phyloP scores from a whole-genome alignment of 2,888 invertebrate genomes.

The Hydraecia micacea region DNA sequence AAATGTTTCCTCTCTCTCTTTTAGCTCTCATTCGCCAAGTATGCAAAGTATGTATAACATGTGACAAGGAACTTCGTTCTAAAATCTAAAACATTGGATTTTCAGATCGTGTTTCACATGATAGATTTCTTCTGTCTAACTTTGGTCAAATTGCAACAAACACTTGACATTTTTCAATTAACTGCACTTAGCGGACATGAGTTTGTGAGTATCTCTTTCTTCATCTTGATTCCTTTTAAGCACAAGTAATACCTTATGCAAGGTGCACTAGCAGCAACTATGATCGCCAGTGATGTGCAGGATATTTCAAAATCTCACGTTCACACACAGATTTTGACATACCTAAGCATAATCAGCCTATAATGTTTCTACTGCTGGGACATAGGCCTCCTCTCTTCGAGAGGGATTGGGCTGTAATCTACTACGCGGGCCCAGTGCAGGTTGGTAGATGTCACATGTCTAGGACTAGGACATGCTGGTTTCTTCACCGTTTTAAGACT shows the following conservation, averaged over 20 bases:
- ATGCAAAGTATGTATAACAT: neutral
- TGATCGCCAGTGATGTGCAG: neutral
- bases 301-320: neutral
- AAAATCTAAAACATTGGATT: neutral
- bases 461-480: too few relatives aligned
- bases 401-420: too few relatives aligned
- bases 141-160: conserved; percentile 28
- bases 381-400: too few relatives aligned
- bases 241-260: neutral
- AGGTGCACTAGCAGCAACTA: neutral
- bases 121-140: conserved; percentile 14
- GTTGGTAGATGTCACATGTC: too few relatives aligned
- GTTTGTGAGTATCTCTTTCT: conserved; percentile 6
- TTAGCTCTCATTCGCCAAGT: neutral
- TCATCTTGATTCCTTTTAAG: neutral
- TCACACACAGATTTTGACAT: neutral
- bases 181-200: neutral
- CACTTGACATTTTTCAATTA: neutral
- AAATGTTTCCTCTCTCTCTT: neutral
- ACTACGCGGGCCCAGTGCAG: too few relatives aligned
- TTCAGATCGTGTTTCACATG: conserved; percentile 14
- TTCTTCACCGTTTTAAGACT: too few relatives aligned
- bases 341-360: too few relatives aligned
- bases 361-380: too few relatives aligned
- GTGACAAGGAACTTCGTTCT: neutral